Base-by-base conservation (phyloP, 2,797 vertebrate genomes). In the Liasis olivaceus region DNA sequence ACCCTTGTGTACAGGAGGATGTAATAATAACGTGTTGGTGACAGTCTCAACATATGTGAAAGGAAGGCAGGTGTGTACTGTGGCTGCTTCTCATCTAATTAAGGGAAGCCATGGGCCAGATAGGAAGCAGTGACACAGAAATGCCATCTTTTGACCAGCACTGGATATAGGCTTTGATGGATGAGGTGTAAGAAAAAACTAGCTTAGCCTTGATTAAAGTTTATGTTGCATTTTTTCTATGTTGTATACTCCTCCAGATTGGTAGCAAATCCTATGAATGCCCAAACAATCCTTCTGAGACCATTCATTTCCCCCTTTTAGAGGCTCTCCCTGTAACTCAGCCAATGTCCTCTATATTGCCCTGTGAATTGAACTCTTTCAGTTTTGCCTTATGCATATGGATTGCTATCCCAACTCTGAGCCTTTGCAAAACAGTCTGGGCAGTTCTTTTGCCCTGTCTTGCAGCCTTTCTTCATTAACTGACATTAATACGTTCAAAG, bases 71-170 rank as follows among this genome's bases (percentile, higher is more conserved):
- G 94, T 96, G 96, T 95, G 88, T 95, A 95, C 94, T 96, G 66
- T 96, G 96, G 96, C 94, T 96, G 94, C 7, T 91, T 26, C 5
- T 95, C 95, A 96, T 96, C 94, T 96, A 95, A 97, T 97, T 96
- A 97, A 88, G 86, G 84, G 24, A 51, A 88, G 93, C 91, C 93
- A 54, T 63, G 72, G 88, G 93, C 90, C 90, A 85, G 93, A 90
- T 95, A 91, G 94, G 92, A 92, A 90, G 93, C 91, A 56, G 94
- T 90, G 85, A 3, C 95, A 94, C 26, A 1, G 64, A 81, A 87
- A 36, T 0, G n/a, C 4, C 85, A 89, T 47, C 47, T 0, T 85
- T 95, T 93, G 56, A 90, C 94, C 1, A 0, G 93, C 95, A 58
- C 69, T 0, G 0, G 95, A 95, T 95, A 96, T 95, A 95, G 92